Percentiles rank a stretch among this genome's conserved stretches.
phyloP scores from a whole-genome alignment of 2,888 invertebrate species.

The Rhagonycha fulva region DNA sequence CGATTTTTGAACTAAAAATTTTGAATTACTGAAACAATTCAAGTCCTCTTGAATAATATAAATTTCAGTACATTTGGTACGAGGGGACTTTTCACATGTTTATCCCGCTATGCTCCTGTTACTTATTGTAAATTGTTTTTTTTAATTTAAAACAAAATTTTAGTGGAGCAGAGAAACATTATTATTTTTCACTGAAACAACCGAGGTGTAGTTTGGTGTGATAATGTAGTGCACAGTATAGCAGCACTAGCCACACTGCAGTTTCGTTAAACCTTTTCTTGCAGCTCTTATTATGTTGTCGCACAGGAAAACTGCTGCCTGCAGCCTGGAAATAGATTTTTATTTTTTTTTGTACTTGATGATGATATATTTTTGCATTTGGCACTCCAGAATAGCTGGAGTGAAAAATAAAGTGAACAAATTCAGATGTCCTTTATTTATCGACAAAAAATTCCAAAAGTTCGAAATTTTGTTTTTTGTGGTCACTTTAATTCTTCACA shows the following conservation, averaged over 20 bases:
- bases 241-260: constrained; percentile 41
- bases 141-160: neutral
- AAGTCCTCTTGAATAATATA: neutral
- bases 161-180: neutral
- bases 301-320: constrained; percentile 31
- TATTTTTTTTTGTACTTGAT: constrained; percentile 12
- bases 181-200: constrained; percentile 18
- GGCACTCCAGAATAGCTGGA: constrained; percentile 23
- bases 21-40: neutral
- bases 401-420: constrained; percentile 6
- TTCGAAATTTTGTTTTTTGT: neutral
- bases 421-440: constrained; percentile 7
- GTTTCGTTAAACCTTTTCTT: constrained; percentile 34
- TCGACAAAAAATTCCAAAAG: constrained; percentile 18
- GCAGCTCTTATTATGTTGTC: constrained; percentile 33
- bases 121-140: neutral
- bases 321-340: constrained; percentile 30
- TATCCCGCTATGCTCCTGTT: neutral
- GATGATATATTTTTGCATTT: constrained; percentile 19
- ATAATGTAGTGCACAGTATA: constrained; percentile 45
- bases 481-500: neutral
- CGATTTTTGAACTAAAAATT: too few relatives aligned
- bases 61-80: neutral
- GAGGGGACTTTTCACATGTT: neutral
- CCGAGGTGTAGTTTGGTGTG: constrained; percentile 56